Evolutionary conservation across 2,888 invertebrate species (phyloP).

Genomic region (Stenichneumon culpator): DNA sequence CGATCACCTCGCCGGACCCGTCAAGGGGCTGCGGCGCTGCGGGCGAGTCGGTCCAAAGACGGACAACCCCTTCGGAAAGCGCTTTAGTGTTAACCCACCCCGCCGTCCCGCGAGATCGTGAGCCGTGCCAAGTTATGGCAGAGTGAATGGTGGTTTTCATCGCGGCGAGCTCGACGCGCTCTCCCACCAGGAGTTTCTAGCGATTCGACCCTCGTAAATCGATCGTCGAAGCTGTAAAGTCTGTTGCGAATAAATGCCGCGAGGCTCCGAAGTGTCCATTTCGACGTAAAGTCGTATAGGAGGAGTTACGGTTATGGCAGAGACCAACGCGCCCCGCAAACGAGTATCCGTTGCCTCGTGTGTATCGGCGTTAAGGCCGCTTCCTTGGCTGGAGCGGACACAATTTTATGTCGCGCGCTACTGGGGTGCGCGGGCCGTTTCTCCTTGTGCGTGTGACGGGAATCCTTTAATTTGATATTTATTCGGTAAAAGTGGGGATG

Average conservation of each 20-base stretch:
- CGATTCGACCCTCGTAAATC: slow-evolving; percentile 50
- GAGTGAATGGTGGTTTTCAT: slow-evolving; percentile 2
- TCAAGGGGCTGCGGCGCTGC: not conserved
- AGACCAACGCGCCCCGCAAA: slow-evolving; percentile 1
- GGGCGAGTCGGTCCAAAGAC: not conserved
- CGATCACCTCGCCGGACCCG: no score
- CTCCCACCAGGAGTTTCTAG: slow-evolving; percentile 11
- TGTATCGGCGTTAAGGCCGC: slow-evolving; percentile 5
- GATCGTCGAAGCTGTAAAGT: slow-evolving; percentile 49
- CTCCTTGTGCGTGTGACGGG: no score
- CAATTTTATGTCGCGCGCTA: not conserved
- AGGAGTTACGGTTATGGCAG: slow-evolving; percentile 40
- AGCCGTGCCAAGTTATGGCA: slow-evolving; percentile 28
- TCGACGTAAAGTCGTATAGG: slow-evolving; percentile 35
- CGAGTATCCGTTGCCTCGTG: slow-evolving; percentile 26
- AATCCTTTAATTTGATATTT: not conserved
- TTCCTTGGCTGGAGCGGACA: not conserved
- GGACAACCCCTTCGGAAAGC: slow-evolving; percentile 14
- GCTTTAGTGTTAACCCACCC: slow-evolving; percentile 3
- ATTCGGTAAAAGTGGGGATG: not conserved
- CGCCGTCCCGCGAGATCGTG: not conserved
- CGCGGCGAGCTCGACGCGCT: slow-evolving; percentile 12
- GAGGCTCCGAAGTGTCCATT: slow-evolving; percentile 38
- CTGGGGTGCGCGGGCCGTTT: not conserved
- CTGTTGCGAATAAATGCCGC: slow-evolving; percentile 48